Conservation (phyloP, 1,140 invertebrate species). For the Periplaneta americana region DNA sequence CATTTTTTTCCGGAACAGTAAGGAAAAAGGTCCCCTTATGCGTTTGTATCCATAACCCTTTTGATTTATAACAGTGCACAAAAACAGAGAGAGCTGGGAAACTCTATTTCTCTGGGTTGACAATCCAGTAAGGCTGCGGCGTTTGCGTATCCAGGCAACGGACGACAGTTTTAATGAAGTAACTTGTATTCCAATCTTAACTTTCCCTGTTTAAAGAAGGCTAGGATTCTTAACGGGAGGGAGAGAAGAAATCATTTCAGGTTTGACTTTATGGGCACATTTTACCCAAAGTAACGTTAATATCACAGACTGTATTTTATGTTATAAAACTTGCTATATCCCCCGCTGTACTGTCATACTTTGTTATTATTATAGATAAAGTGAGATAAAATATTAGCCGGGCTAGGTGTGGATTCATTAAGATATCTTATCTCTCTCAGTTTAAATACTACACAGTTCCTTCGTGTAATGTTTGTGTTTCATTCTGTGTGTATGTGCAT, state of each 20-base stretch:
- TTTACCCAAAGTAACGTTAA: background rate
- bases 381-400: background rate
- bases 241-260: background rate
- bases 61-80: background rate
- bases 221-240: background rate
- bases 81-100: background rate
- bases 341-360: background rate
- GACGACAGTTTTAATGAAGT: background rate
- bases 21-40: no score
- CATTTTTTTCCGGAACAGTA: no score
- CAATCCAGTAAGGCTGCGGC: background rate
- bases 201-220: background rate
- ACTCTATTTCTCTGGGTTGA: background rate
- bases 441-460: background rate
- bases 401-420: background rate
- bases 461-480: background rate
- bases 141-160: background rate
- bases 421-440: background rate
- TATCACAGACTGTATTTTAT: background rate
- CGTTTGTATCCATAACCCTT: background rate
- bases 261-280: background rate
- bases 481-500: background rate
- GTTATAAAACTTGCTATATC: background rate
- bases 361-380: background rate
- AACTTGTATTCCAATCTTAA: background rate